Percentiles rank a stretch among this genome's conserved stretches.
phyloP scores from a whole-genome alignment of 2,797 vertebrate species.

The Etheostoma nigrum region DNA sequence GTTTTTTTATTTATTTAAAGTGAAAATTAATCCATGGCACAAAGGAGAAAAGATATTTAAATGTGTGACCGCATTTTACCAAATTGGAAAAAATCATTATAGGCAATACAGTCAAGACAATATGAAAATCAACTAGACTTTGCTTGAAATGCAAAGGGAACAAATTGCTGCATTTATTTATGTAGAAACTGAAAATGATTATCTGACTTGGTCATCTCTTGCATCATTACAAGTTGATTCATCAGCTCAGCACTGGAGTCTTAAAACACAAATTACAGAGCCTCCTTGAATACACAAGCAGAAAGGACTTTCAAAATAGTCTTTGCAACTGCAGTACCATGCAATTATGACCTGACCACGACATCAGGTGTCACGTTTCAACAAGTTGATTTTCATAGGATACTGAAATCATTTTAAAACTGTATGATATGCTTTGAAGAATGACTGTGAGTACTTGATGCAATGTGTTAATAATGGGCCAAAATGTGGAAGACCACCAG shows the following conservation, averaged over 20 bases:
- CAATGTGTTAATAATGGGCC: slow-evolving; percentile 21
- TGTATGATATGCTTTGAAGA: neutral
- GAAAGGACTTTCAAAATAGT: neutral
- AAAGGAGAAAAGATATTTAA: neutral
- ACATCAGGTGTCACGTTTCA: neutral
- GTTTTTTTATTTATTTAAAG: neutral
- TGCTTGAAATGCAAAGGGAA: too few species aligned
- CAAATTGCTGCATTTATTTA: too few species aligned
- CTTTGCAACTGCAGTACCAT: neutral
- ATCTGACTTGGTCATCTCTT: neutral
- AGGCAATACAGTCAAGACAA: neutral
- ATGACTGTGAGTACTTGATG: neutral
- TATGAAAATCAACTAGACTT: neutral
- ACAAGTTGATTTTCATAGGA: neutral
- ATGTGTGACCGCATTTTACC: neutral
- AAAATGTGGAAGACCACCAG: slow-evolving; percentile 3
- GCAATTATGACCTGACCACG: neutral
- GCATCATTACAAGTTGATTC: neutral
- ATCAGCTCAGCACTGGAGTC: neutral
- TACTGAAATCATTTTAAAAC: neutral
- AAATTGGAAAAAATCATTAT: neutral
- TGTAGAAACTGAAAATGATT: neutral
- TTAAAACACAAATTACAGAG: neutral
- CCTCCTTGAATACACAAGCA: neutral
- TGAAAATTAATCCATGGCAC: neutral